These are phyloP conservation scores for Sakesphorus luctuosus DNA, from an alignment of 2,113 vertebrate species.

Conservation along the genomic window DNA sequence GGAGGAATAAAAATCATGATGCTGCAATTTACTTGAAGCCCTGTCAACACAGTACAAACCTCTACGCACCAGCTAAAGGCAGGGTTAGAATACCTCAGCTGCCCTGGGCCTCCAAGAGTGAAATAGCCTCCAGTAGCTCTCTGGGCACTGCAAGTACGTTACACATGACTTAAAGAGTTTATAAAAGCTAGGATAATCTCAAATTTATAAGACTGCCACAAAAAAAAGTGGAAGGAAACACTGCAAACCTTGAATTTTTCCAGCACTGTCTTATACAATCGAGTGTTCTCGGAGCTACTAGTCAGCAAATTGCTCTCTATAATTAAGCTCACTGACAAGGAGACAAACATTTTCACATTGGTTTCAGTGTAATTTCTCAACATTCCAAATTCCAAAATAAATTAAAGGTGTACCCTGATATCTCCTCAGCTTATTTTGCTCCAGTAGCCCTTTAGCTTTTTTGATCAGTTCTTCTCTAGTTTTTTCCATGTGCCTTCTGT, in stretches of 20 bases:
- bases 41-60: background rate
- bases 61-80: background rate
- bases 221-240: background rate
- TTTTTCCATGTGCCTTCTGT: conserved; percentile 84
- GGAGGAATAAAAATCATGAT: background rate
- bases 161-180: background rate
- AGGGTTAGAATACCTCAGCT: background rate
- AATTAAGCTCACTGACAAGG: background rate
- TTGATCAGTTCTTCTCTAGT: conserved; percentile 84
- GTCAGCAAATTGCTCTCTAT: background rate
- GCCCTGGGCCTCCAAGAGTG: background rate
- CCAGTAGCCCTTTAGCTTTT: conserved; percentile 82
- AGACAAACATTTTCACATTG: background rate
- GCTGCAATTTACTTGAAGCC: background rate
- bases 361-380: conserved; percentile 4
- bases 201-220: background rate
- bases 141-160: fast-evolving
- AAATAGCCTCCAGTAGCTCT: background rate
- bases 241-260: background rate
- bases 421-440: conserved; percentile 79
- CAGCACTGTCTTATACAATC: background rate
- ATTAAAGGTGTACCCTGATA: conserved; percentile 79
- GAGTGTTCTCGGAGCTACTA: background rate
- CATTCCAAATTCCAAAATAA: conserved; percentile 10
- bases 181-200: background rate